Conservation (phyloP, 35 echinoderm and acorn worm genomes). For the Hemicentrotus pulcherrimus region DNA sequence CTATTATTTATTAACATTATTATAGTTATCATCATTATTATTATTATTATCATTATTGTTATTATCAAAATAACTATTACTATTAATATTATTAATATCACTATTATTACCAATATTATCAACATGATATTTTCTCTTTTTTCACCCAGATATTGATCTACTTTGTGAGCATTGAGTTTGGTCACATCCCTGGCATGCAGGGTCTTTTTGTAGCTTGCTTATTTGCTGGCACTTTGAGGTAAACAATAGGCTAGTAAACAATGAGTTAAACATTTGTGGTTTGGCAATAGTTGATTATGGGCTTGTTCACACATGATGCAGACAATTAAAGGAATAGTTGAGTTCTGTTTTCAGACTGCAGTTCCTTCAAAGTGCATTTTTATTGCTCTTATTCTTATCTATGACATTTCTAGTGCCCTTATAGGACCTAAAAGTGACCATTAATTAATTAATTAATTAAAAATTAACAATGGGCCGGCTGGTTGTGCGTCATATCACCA, state of each 20-base stretch:
- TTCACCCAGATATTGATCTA: conserved; percentile 81
- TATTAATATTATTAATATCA: background rate
- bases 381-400: too few species aligned
- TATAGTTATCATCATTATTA: background rate
- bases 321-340: too few species aligned
- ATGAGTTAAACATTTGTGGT: too few species aligned
- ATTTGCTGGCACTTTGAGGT: conserved; percentile 98
- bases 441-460: too few species aligned
- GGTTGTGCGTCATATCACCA: too few species aligned
- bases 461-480: too few species aligned
- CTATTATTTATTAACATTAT: background rate
- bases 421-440: too few species aligned
- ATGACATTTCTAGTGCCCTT: too few species aligned
- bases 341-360: too few species aligned
- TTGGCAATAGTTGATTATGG: too few species aligned
- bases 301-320: too few species aligned
- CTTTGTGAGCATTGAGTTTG: conserved; percentile 88
- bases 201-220: conserved; percentile 96
- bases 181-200: conserved; percentile 78
- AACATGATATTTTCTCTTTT: background rate
- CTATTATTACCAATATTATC: background rate
- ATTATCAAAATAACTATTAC: background rate
- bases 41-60: background rate
- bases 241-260: background rate
- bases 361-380: too few species aligned